Base-by-base conservation (phyloP, 1,140 invertebrate genomes). In the Aphidius gifuensis region DNA sequence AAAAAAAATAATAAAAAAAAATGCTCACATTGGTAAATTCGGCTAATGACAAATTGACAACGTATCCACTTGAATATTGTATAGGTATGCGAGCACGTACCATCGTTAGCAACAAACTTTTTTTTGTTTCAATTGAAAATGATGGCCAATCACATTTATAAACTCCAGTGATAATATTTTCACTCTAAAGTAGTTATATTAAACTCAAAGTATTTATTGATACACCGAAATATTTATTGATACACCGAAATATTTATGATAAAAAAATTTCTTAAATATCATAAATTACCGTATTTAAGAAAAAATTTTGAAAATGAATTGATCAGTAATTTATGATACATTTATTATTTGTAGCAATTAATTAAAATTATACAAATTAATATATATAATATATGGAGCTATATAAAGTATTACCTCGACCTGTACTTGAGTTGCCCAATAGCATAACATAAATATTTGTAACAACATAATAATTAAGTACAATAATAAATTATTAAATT, bases 391-490 rank as follows among this genome's bases (percentile, higher is more conserved):
- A n/a, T n/a, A n/a, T n/a, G n/a, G n/a, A n/a, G n/a, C n/a, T n/a
- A n/a, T n/a, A n/a, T n/a, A n/a, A n/a, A n/a, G n/a, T 16, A 16
- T 16, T 16, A 53, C 50, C 50, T 38, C 40, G 23, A 53, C 40
- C 2, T 23, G 38, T 5, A 53, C 50, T 5, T 53, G 23, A 53
- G 38, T 53, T 5, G 50, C 50, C 3, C 23, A 23, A 3, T 53
- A 23, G 40, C 50, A 53, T 5, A 53, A 53, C 40, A 53, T 38
- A 38, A 53, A 53, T 38, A 53, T 53, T 21, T 53, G 50, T 38
- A 53, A 9, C 50, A 53, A 9, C 50, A 53, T 53, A 38, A 23
- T 39, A 38, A 9, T 38, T 9, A 53, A 6, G 50, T 53, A 53
- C 50, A 53, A 39, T 38, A 53, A 9, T 9, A 53, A 21, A 53